phyloP scores from a whole-genome alignment of 1,140 invertebrate species.

The Phymastichus coffea region DNA sequence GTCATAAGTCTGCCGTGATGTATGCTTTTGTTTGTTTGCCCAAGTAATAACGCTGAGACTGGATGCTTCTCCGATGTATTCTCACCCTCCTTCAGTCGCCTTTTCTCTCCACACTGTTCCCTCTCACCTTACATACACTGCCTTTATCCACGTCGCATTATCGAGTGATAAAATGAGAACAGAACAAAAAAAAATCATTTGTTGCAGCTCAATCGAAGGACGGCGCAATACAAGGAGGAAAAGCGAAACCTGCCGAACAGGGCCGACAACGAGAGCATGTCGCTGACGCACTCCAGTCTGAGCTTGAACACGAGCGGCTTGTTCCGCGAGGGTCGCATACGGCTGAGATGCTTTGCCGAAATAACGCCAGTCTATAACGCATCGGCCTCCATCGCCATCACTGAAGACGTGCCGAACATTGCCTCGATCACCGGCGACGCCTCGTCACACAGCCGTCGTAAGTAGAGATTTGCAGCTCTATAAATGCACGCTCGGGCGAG shows the following conservation, averaged over 20 bases:
- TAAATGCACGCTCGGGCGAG: background rate
- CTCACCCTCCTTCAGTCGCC: background rate
- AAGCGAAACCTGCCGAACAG: background rate
- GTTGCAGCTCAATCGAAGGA: constrained; percentile 39
- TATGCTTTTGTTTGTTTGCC: constrained; percentile 44
- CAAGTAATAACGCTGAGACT: constrained; percentile 37
- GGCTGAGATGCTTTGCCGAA: constrained; percentile 45
- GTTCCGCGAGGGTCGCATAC: constrained; percentile 41
- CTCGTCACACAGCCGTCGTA: constrained; percentile 46
- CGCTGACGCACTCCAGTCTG: constrained; percentile 41
- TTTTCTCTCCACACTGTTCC: background rate
- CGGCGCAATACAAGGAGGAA: constrained; percentile 33
- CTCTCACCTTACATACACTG: no score
- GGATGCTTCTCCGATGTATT: background rate
- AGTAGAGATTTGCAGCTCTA: constrained; percentile 42
- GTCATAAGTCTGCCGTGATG: constrained; percentile 42
- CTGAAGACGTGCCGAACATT: constrained; percentile 46
- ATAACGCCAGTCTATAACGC: constrained; percentile 47
- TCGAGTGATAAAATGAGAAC: no score
- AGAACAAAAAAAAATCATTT: no score
- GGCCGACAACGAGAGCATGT: constrained; percentile 32
- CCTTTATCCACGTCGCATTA: no score
- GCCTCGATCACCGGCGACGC: constrained; percentile 52
- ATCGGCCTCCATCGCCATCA: constrained; percentile 42
- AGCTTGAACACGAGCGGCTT: constrained; percentile 44